Conservation (phyloP, 2,797 vertebrate genomes). For the Characodon lateralis region DNA sequence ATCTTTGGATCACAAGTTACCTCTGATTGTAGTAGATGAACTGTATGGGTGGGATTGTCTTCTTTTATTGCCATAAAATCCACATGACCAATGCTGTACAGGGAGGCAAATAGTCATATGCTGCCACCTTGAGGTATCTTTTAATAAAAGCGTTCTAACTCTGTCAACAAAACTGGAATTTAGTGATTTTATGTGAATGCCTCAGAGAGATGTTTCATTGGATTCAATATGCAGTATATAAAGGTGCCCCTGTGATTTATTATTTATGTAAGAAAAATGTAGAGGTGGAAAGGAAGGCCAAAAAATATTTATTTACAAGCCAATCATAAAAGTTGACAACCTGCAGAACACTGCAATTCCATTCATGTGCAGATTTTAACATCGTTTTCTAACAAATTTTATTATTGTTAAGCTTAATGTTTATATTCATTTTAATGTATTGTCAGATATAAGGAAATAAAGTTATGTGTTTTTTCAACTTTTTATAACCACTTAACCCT, state of each 20-base stretch:
- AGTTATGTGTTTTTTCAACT: not conserved
- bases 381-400: not conserved
- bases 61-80: not conserved
- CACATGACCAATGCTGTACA: not conserved
- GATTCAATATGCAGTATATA: not conserved
- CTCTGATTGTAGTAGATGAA: not conserved
- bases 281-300: not conserved
- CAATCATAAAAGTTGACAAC: not conserved
- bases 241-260: not conserved
- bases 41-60: too few species aligned
- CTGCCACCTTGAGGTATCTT: slow-evolving; percentile 4
- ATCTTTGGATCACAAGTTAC: not conserved
- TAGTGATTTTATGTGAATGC: not conserved
- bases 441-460: not conserved
- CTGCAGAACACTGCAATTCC: not conserved
- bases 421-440: not conserved
- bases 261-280: not conserved
- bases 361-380: too few species aligned
- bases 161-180: too few species aligned
- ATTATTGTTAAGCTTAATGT: not conserved
- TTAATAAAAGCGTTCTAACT: not conserved
- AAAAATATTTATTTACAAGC: not conserved
- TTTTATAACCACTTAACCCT: not conserved
- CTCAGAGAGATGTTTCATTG: not conserved
- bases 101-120: not conserved